These are phyloP conservation scores for Calypte anna DNA, from an alignment of 2,113 vertebrate genomes.

Conservation along the genomic window DNA sequence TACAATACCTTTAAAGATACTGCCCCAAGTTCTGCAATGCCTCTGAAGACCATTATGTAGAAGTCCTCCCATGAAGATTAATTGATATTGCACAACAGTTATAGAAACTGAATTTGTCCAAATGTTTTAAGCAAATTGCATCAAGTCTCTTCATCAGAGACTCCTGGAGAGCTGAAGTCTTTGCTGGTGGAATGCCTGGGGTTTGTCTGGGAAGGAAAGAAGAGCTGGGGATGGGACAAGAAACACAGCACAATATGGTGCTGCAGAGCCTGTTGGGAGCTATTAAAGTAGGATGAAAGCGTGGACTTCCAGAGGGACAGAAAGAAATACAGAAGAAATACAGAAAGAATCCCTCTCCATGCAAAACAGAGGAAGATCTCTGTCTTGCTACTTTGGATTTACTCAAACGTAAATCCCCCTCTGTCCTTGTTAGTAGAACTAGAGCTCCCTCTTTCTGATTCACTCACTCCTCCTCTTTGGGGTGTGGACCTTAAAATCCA, in stretches of 20 bases:
- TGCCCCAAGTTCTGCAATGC: neutral
- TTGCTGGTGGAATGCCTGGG: neutral
- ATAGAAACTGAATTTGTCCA: neutral
- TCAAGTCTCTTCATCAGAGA: neutral
- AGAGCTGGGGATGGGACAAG: neutral
- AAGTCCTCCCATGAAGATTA: neutral
- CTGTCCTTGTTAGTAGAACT: neutral
- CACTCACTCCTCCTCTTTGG: neutral
- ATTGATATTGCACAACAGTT: neutral
- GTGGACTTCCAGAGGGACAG: neutral
- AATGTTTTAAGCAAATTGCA: neutral
- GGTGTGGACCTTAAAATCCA: neutral
- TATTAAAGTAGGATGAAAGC: neutral
- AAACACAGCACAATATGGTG: neutral
- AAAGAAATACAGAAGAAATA: neutral
- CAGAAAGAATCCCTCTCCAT: neutral
- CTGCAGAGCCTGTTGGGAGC: neutral
- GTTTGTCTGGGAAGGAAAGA: neutral
- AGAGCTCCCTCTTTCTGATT: slow-evolving; percentile 61
- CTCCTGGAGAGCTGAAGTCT: neutral
- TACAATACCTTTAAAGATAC: neutral
- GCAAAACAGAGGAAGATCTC: neutral
- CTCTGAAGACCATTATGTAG: neutral
- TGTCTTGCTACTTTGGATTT: neutral
- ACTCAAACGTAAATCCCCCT: neutral